Percentiles rank a stretch among this genome's conserved stretches.
phyloP scores from a whole-genome alignment of 2,888 invertebrate species.

The Cancer borealis region DNA sequence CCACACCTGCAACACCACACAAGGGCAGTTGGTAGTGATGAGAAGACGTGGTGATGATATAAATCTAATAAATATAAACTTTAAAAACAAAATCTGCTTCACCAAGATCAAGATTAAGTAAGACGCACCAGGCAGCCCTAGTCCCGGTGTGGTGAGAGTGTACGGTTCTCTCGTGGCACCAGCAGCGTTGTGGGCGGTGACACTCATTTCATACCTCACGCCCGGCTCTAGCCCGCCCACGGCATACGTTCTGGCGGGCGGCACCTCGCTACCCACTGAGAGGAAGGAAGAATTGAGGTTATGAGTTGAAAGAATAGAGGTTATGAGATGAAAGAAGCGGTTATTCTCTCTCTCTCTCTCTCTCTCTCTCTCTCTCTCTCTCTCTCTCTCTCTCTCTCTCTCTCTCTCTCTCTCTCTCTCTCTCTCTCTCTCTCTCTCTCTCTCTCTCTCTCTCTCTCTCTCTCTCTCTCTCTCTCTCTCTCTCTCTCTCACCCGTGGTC shows the following conservation, averaged over 20 bases:
- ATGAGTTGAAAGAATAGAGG: not conserved
- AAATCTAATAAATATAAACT: not conserved
- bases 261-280: constrained; percentile 74
- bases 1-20: constrained; percentile 38
- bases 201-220: constrained; percentile 79
- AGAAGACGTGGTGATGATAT: not conserved
- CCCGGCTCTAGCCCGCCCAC: constrained; percentile 72
- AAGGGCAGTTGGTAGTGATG: not conserved
- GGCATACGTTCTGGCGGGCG: constrained; percentile 69
- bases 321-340: not conserved
- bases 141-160: constrained; percentile 79
- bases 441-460: constrained; percentile 18
- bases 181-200: constrained; percentile 81
- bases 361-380: constrained; percentile 17
- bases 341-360: not conserved
- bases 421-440: not conserved
- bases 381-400: not conserved
- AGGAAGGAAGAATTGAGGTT: not conserved
- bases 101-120: too few relatives aligned
- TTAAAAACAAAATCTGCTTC: not conserved
- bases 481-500: constrained; percentile 68
- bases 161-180: constrained; percentile 80
- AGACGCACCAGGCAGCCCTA: constrained; percentile 50
- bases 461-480: not conserved
- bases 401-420: not conserved